Conservation (phyloP, 2,888 invertebrate genomes). For the Habrosyne pyritoides region DNA sequence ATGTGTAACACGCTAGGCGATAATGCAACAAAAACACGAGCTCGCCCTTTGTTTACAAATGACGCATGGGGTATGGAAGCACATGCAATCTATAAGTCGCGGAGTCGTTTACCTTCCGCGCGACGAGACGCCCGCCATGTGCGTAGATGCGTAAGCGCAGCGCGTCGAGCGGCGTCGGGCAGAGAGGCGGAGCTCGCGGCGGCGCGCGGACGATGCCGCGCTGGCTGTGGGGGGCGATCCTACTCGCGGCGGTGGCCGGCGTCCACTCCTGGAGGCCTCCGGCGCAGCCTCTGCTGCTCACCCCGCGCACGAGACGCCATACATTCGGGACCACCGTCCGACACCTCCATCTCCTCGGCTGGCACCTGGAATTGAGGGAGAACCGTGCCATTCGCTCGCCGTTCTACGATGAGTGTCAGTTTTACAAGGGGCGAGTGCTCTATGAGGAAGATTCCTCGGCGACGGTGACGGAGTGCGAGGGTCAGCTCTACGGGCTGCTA, state of each 20-base stretch:
- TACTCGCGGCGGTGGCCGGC: slow-evolving; percentile 53
- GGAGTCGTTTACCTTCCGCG: slow-evolving; percentile 82
- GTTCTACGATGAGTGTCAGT: slow-evolving; percentile 70
- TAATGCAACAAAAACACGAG: slow-evolving; percentile 70
- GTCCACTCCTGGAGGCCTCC: slow-evolving; percentile 52
- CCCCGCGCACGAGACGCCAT: slow-evolving; percentile 48
- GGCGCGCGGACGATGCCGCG: slow-evolving; percentile 76
- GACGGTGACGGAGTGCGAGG: slow-evolving; percentile 80
- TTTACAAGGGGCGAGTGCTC: slow-evolving; percentile 69
- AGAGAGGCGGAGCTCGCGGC: slow-evolving; percentile 70
- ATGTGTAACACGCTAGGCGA: slow-evolving; percentile 55
- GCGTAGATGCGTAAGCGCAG: slow-evolving; percentile 77
- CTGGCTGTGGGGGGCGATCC: slow-evolving; percentile 70
- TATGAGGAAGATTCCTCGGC: slow-evolving; percentile 70
- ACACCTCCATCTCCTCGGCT: slow-evolving; percentile 67
- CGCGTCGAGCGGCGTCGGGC: slow-evolving; percentile 52
- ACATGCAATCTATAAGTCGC: slow-evolving; percentile 75
- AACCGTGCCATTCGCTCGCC: slow-evolving; percentile 74
- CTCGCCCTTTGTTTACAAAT: slow-evolving; percentile 81
- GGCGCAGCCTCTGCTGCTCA: slow-evolving; percentile 38
- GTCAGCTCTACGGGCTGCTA: slow-evolving; percentile 80
- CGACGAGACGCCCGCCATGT: slow-evolving; percentile 78
- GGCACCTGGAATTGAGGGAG: slow-evolving; percentile 70
- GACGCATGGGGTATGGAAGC: slow-evolving; percentile 73
- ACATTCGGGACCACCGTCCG: slow-evolving; percentile 39